phyloP scores from a whole-genome alignment of 2,113 vertebrate species.

The Rousettus leschenaultii region DNA sequence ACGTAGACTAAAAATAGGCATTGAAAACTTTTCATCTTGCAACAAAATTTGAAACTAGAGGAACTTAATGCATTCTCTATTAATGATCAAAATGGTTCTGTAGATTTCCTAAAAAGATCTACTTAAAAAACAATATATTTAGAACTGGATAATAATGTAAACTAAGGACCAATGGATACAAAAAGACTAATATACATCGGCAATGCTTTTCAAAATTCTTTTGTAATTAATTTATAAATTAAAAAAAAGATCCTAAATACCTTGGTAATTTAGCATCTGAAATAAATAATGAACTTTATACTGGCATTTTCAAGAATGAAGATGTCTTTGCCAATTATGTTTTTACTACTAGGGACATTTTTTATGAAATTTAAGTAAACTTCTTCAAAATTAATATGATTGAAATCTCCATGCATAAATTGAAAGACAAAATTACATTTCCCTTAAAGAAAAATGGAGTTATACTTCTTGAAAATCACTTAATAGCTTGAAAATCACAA shows the following conservation, averaged over 20 bases:
- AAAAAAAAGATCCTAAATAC: neutral
- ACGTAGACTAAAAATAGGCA: neutral
- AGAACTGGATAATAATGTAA: neutral
- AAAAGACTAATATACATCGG: neutral
- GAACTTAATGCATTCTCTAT: neutral
- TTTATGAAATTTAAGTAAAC: neutral
- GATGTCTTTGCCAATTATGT: neutral
- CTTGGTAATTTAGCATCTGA: neutral
- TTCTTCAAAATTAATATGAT: neutral
- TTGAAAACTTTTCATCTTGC: neutral
- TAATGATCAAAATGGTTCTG: neutral
- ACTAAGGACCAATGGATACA: neutral
- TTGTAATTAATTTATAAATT: neutral
- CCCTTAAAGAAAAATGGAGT: neutral
- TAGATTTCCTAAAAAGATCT: neutral
- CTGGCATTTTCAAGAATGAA: neutral
- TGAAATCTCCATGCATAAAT: neutral
- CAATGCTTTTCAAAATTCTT: neutral
- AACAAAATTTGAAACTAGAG: neutral
- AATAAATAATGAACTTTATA: constrained; percentile 12
- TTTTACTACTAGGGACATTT: neutral
- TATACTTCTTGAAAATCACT: neutral
- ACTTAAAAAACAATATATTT: neutral
- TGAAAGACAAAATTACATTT: neutral
- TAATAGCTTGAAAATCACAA: neutral